These are phyloP conservation scores for Leptoteleia sp. DNA, from an alignment of 1,140 invertebrate species.

Conservation along the genomic window DNA sequence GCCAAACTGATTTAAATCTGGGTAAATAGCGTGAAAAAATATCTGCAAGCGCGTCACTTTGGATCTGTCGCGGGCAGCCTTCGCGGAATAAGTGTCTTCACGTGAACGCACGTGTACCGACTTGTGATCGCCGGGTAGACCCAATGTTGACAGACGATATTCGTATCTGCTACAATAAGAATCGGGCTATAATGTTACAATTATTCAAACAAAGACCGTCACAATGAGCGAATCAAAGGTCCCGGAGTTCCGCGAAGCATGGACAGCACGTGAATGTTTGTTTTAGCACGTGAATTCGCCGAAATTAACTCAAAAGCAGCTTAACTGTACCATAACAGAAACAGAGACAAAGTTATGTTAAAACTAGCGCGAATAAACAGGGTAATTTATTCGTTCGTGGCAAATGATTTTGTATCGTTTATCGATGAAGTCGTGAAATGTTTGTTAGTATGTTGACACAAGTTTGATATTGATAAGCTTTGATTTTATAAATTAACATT, in stretches of 20 bases:
- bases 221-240: conserved; percentile 7
- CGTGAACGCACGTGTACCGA: not conserved
- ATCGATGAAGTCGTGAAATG: too few species aligned
- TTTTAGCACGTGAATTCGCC: not conserved
- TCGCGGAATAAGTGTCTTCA: not conserved
- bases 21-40: too few species aligned
- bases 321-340: not conserved
- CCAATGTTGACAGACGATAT: conserved; percentile 7
- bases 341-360: too few species aligned
- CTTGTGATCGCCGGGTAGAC: too few species aligned
- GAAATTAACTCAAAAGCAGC: not conserved
- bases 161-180: conserved; percentile 1
- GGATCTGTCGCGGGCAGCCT: not conserved
- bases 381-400: not conserved
- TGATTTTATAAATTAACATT: too few species aligned
- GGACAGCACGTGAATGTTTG: not conserved
- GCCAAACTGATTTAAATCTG: too few species aligned
- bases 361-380: too few species aligned
- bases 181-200: conserved; percentile 18
- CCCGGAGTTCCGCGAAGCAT: conserved; percentile 5
- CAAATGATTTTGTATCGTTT: too few species aligned
- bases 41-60: not conserved
- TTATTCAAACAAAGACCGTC: conserved; percentile 14
- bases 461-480: too few species aligned
- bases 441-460: too few species aligned